These are phyloP conservation scores for Gallirallus australis DNA, from an alignment of 2,797 vertebrate genomes.

Conservation along the genomic window DNA sequence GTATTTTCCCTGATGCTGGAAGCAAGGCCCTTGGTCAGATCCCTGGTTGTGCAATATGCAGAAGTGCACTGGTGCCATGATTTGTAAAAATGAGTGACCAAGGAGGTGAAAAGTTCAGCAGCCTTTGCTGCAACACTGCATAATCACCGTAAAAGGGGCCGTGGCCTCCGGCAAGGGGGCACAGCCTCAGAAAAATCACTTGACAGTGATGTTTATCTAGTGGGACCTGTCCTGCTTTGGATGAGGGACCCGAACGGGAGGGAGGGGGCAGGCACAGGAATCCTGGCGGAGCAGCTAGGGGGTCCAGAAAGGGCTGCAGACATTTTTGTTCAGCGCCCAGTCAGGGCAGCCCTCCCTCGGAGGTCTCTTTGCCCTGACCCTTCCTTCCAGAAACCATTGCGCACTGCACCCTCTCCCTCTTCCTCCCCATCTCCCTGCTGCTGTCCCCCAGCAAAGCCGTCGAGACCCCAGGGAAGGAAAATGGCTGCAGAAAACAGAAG, in stretches of 20 bases:
- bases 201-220: rapidly evolving
- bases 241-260: not conserved
- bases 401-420: rapidly evolving
- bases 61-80: not conserved
- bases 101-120: constrained; percentile 18
- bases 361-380: not conserved
- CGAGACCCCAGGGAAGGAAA: not conserved
- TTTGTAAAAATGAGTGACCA: not conserved
- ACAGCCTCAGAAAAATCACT: not conserved
- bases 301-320: not conserved
- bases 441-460: not conserved
- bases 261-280: not conserved
- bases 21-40: not conserved
- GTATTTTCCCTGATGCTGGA: not conserved
- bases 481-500: not conserved
- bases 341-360: rapidly evolving
- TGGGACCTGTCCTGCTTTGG: not conserved
- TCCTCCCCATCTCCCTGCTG: not conserved
- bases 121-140: not conserved
- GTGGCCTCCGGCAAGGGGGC: not conserved
- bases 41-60: not conserved
- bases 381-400: not conserved
- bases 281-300: rapidly evolving
- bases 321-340: not conserved
- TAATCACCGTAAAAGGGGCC: not conserved